phyloP scores from a whole-genome alignment of 2,888 invertebrate species.

The Rhingia rostrata region DNA sequence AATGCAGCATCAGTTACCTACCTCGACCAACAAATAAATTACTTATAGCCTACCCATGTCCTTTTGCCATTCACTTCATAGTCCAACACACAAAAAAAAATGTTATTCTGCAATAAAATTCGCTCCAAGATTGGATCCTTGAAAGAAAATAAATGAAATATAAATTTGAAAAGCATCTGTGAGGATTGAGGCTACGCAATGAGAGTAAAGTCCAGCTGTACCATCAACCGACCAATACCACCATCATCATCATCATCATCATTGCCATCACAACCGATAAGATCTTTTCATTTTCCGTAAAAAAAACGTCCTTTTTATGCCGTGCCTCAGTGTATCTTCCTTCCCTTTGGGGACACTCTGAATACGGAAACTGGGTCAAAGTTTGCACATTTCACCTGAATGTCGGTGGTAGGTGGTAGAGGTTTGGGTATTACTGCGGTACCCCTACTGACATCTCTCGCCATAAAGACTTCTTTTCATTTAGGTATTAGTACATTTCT shows the following conservation, averaged over 20 bases:
- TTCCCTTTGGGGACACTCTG: conserved; percentile 41
- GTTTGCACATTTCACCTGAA: conserved; percentile 69
- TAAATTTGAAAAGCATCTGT: conserved; percentile 73
- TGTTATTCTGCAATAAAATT: conserved; percentile 57
- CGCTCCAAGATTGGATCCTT: conserved; percentile 63
- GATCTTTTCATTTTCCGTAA: conserved; percentile 71
- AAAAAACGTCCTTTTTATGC: conserved; percentile 62
- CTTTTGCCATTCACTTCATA: conserved; percentile 56
- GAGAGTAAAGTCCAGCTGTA: conserved; percentile 40
- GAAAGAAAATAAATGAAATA: conserved; percentile 59
- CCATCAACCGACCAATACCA: background rate
- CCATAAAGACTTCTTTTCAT: conserved; percentile 63
- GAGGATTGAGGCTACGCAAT: conserved; percentile 70
- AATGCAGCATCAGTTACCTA: conserved; percentile 63
- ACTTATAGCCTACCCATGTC: conserved; percentile 58
- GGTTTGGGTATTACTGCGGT: background rate
- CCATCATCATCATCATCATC: conserved; percentile 50
- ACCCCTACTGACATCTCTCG: conserved; percentile 22
- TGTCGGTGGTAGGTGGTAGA: conserved; percentile 2
- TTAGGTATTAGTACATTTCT: conserved; percentile 57
- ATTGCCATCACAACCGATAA: conserved; percentile 67
- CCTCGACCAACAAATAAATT: conserved; percentile 68
- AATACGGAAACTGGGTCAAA: conserved; percentile 59
- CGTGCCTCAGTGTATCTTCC: background rate
- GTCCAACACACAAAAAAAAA: conserved; percentile 28